Percentiles rank a stretch among this genome's conserved stretches.
Evolutionary conservation across 1,140 invertebrate species (phyloP).

Genomic region (Caenorhabditis remanei): DNA sequence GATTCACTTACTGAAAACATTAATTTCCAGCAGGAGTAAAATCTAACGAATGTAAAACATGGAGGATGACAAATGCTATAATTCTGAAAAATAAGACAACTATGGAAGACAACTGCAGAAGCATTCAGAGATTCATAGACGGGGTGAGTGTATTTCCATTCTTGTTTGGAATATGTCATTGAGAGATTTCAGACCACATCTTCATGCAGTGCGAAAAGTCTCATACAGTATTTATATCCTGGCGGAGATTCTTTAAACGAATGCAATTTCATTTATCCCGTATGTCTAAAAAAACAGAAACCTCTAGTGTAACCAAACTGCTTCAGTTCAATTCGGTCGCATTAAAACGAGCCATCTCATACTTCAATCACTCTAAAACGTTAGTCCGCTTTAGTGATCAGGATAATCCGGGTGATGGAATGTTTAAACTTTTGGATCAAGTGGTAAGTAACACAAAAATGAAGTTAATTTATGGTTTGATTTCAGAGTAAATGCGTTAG

Average conservation of each 20-base stretch:
- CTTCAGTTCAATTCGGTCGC: neutral
- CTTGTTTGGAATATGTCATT: neutral
- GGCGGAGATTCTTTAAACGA: neutral
- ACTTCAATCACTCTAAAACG: neutral
- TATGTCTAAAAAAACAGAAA: neutral
- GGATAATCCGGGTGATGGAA: no score
- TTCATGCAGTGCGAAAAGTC: neutral
- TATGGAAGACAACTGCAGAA: neutral
- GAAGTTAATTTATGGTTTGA: neutral
- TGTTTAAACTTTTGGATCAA: neutral
- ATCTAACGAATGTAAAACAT: neutral
- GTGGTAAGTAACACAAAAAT: neutral
- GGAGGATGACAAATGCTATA: conserved; percentile 12
- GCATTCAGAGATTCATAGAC: neutral
- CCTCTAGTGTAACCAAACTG: neutral
- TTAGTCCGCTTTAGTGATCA: neutral
- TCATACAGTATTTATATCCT: conserved; percentile 1
- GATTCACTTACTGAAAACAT: neutral
- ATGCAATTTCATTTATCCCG: neutral
- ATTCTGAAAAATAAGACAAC: neutral
- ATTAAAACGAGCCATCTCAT: neutral
- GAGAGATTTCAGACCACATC: neutral
- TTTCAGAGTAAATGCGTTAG: neutral
- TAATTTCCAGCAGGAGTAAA: neutral
- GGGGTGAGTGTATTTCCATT: neutral